phyloP scores from a whole-genome alignment of 2,888 invertebrate genomes.

The Allacma fusca region DNA sequence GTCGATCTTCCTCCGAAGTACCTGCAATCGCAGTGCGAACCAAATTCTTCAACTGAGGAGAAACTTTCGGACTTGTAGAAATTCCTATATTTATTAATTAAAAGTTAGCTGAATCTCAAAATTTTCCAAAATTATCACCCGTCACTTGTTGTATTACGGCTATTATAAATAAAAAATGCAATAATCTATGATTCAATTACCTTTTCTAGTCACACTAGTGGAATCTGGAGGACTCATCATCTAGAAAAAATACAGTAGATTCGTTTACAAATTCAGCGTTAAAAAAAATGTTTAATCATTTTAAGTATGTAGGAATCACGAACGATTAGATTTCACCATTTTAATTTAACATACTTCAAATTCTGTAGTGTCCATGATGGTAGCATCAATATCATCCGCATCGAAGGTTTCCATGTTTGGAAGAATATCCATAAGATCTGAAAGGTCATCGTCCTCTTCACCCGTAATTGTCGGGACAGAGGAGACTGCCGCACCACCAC shows the following conservation, averaged over 20 bases:
- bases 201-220: slow-evolving; percentile 16
- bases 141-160: too few relatives aligned
- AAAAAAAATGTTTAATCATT: too few relatives aligned
- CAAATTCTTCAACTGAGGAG: slow-evolving; percentile 37
- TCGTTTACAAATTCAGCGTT: too few relatives aligned
- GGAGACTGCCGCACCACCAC: not conserved
- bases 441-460: slow-evolving; percentile 36
- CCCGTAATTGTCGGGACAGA: not conserved
- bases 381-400: slow-evolving; percentile 23
- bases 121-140: too few relatives aligned
- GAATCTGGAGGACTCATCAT: slow-evolving; percentile 31
- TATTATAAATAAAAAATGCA: too few relatives aligned
- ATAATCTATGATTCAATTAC: slow-evolving; percentile 14
- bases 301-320: too few relatives aligned
- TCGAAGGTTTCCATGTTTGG: slow-evolving; percentile 26
- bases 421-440: slow-evolving; percentile 38
- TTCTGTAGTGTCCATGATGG: slow-evolving; percentile 34
- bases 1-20: slow-evolving; percentile 21
- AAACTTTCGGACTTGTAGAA: slow-evolving; percentile 33
- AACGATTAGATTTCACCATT: too few relatives aligned
- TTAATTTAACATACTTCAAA: slow-evolving; percentile 29
- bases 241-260: not conserved
- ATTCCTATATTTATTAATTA: too few relatives aligned
- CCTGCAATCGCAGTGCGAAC: slow-evolving; percentile 37
- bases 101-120: too few relatives aligned